Evolutionary conservation across 2,888 invertebrate genomes (phyloP).

Genomic region (Allacma fusca): DNA sequence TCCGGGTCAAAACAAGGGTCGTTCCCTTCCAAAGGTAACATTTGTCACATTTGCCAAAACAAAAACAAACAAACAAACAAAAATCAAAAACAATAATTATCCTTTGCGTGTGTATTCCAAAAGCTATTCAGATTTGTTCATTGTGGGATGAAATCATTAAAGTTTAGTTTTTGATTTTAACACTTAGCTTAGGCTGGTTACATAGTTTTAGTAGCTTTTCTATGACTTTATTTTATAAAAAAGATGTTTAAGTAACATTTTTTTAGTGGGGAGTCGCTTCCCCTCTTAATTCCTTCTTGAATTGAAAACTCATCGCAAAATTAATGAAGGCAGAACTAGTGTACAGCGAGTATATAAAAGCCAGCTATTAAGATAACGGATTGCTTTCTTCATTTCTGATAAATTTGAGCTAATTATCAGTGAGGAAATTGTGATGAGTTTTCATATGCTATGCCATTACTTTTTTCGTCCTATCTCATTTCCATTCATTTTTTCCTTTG

Average conservation of each 20-base stretch:
- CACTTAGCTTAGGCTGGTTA: conserved; percentile 5
- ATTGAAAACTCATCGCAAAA: neutral
- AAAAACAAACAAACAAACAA: conserved; percentile 32
- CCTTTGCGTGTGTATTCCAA: conserved; percentile 33
- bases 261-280: neutral
- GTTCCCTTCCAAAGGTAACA: conserved; percentile 61
- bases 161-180: conserved; percentile 10
- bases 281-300: neutral
- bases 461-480: neutral
- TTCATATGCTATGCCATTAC: neutral
- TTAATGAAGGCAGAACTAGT: neutral
- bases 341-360: too few species aligned
- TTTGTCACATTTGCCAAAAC: conserved; percentile 48
- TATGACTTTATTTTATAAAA: neutral
- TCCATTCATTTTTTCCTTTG: neutral
- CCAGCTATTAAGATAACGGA: too few species aligned
- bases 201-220: neutral
- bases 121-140: conserved; percentile 14
- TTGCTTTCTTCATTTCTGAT: too few species aligned
- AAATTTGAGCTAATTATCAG: too few species aligned
- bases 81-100: conserved; percentile 31
- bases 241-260: neutral
- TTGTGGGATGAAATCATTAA: conserved; percentile 7
- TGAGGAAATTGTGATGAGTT: neutral
- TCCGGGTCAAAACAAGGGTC: conserved; percentile 60